phyloP scores from a whole-genome alignment of 2,113 vertebrate genomes.

The human region DNA sequence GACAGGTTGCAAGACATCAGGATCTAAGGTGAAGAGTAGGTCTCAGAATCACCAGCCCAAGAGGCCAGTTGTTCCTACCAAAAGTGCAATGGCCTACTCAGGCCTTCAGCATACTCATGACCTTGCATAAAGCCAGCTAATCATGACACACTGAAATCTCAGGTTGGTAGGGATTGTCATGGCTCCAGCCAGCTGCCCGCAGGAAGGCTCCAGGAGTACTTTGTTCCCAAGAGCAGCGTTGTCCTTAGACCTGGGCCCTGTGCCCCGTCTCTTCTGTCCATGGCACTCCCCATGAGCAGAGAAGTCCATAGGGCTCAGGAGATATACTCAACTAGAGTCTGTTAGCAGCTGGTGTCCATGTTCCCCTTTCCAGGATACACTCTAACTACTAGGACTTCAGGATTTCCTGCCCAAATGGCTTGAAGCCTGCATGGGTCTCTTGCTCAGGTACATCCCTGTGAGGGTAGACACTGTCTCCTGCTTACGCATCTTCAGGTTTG shows the following conservation, averaged over 20 bases:
- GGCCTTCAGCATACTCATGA: not conserved
- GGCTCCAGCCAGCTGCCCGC: not conserved
- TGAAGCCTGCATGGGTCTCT: not conserved
- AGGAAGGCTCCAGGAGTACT: not conserved
- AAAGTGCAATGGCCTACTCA: not conserved
- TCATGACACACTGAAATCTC: not conserved
- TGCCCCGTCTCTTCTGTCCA: not conserved
- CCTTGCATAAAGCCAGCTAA: not conserved
- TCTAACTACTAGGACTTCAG: not conserved
- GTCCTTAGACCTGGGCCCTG: not conserved
- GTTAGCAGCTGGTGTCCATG: not conserved
- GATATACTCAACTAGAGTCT: not conserved
- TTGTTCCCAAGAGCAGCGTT: not conserved
- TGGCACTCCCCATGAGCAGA: not conserved
- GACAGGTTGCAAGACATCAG: not conserved
- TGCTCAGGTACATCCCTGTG: not conserved
- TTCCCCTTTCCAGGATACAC: not conserved
- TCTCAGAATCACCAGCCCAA: not conserved
- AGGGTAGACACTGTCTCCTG: not conserved
- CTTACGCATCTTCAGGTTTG: not conserved
- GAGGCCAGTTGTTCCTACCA: not conserved
- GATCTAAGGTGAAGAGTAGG: not conserved
- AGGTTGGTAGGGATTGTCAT: not conserved
- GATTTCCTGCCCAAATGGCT: not conserved
- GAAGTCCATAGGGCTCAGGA: not conserved